These are phyloP conservation scores for Poecilia velifera DNA, from an alignment of 2,797 vertebrate genomes.

Conservation along the genomic window DNA sequence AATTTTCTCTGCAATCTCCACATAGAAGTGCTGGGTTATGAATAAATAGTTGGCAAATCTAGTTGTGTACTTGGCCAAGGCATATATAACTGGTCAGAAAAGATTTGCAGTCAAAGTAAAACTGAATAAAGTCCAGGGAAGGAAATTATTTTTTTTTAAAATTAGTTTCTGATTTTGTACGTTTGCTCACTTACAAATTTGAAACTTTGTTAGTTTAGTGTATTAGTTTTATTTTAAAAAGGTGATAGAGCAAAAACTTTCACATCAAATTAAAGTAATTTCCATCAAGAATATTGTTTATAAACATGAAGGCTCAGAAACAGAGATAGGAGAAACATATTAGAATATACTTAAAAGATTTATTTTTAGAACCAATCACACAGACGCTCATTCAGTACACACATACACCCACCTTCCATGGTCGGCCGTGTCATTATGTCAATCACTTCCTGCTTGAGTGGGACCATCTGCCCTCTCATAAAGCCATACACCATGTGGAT, in stretches of 20 bases:
- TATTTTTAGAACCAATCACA: slow-evolving; percentile 41
- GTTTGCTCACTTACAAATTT: not conserved
- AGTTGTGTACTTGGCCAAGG: not conserved
- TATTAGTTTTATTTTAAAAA: not conserved
- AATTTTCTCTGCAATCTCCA: too few relatives aligned
- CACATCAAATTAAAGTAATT: not conserved
- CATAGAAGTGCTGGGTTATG: too few relatives aligned
- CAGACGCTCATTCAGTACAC: slow-evolving; percentile 30
- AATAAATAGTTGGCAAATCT: not conserved
- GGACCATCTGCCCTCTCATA: slow-evolving; percentile 87
- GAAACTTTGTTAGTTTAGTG: not conserved
- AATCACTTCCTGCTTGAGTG: slow-evolving; percentile 83
- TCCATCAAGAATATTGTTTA: not conserved
- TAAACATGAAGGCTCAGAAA: not conserved
- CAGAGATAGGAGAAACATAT: slow-evolving; percentile 14
- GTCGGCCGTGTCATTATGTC: slow-evolving; percentile 83
- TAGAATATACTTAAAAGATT: slow-evolving; percentile 38
- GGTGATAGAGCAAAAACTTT: not conserved
- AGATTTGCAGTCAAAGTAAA: not conserved
- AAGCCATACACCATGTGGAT: slow-evolving; percentile 78
- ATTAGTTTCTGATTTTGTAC: not conserved
- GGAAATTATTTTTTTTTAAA: not conserved
- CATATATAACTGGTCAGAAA: not conserved
- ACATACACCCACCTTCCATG: slow-evolving; percentile 54
- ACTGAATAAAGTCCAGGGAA: not conserved